phyloP scores from a whole-genome alignment of 1,140 invertebrate species.

The Metopolophium dirhodum region DNA sequence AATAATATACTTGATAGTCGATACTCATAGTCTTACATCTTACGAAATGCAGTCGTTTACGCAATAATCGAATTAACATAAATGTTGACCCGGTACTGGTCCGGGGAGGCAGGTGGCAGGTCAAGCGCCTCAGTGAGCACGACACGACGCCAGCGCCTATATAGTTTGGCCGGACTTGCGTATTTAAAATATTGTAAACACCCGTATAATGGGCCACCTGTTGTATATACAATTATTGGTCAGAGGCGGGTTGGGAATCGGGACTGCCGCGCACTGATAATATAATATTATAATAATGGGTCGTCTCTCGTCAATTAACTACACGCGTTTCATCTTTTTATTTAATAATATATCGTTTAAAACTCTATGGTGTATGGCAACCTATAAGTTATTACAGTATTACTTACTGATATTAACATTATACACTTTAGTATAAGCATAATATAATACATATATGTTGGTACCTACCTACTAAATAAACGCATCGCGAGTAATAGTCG shows the following conservation, averaged over 20 bases:
- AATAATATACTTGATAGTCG: neutral
- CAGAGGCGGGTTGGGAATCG: neutral
- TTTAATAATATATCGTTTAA: neutral
- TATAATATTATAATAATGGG: too few relatives aligned
- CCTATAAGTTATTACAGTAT: neutral
- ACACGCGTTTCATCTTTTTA: neutral
- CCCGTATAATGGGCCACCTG: neutral
- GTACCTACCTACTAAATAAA: neutral
- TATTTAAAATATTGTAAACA: conserved; percentile 9
- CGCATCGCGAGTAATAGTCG: neutral
- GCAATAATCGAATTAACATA: neutral
- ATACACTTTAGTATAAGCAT: neutral
- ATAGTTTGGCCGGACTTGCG: neutral
- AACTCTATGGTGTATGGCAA: neutral
- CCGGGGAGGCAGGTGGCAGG: neutral
- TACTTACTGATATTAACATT: neutral
- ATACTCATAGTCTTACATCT: neutral
- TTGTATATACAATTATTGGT: neutral
- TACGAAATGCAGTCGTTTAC: neutral
- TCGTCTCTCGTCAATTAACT: neutral
- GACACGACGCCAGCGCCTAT: neutral
- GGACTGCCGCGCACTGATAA: too few relatives aligned
- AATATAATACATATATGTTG: neutral
- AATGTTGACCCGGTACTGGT: neutral
- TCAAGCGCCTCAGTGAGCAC: neutral